Conservation (phyloP, 2,797 vertebrate genomes). For the Sebastolobus altivelis region DNA sequence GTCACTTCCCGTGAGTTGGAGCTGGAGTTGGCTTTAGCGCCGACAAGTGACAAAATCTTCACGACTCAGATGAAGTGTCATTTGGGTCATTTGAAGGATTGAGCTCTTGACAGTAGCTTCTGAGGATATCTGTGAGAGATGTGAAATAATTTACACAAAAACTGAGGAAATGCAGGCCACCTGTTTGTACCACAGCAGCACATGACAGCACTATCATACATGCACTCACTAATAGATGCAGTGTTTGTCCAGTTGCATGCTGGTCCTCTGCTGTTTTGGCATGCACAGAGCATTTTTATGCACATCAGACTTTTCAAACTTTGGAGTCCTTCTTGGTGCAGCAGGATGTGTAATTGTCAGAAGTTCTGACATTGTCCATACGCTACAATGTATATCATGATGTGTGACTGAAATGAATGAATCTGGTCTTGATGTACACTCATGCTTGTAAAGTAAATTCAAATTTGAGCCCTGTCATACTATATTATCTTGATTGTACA, state of each 20-base stretch:
- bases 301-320: neutral
- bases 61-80: conserved; percentile 34
- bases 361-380: neutral
- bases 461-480: too few relatives aligned
- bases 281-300: neutral
- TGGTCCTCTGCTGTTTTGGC: neutral
- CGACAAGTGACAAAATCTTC: conserved; percentile 50
- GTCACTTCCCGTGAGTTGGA: conserved; percentile 15
- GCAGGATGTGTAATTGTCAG: neutral
- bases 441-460: too few relatives aligned
- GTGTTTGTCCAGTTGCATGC: neutral
- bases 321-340: neutral
- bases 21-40: neutral
- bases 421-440: too few relatives aligned
- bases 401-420: too few relatives aligned
- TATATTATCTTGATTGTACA: too few relatives aligned
- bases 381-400: too few relatives aligned
- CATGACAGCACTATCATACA: neutral
- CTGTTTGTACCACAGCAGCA: neutral
- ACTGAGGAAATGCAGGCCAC: neutral
- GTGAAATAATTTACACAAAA: conserved; percentile 14
- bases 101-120: neutral
- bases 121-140: conserved; percentile 2
- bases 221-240: neutral
- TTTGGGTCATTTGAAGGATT: neutral